A percentile compares a stretch with the other conserved stretches of the same genome.
phyloP scores from a whole-genome alignment of 1,140 invertebrate species.

The Venustaconcha ellipsiformis region DNA sequence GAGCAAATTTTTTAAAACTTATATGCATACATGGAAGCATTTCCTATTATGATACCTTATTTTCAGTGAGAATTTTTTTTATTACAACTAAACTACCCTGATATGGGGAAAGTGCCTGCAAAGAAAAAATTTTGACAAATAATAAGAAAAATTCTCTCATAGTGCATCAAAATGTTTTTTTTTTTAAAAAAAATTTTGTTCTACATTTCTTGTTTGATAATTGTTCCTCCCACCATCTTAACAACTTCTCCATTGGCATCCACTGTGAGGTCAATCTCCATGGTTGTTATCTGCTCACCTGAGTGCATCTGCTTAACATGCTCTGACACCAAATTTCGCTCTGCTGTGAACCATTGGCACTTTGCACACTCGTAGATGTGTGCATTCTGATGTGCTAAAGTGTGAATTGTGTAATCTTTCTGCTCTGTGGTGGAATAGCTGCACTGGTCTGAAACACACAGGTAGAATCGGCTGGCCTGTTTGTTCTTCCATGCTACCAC shows the following conservation, averaged over 20 bases:
- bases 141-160: too few species aligned
- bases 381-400: slow-evolving; percentile 38
- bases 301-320: slow-evolving; percentile 32
- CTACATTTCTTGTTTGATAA: slow-evolving; percentile 37
- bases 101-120: too few species aligned
- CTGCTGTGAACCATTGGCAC: slow-evolving; percentile 45
- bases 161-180: too few species aligned
- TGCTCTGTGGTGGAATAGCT: slow-evolving; percentile 28
- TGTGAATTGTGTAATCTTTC: slow-evolving; percentile 35
- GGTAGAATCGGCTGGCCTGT: slow-evolving; percentile 33
- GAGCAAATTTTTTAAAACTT: too few species aligned
- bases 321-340: slow-evolving; percentile 6
- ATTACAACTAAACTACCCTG: too few species aligned
- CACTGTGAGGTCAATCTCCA: slow-evolving; percentile 39
- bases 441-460: slow-evolving; percentile 35
- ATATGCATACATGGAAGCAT: too few species aligned
- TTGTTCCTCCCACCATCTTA: slow-evolving; percentile 34
- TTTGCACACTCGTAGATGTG: slow-evolving; percentile 41
- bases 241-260: slow-evolving; percentile 29
- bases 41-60: too few species aligned
- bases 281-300: slow-evolving; percentile 22
- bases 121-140: too few species aligned
- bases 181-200: too few species aligned
- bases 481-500: slow-evolving; percentile 31
- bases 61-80: too few species aligned